Evolutionary conservation across 1,140 invertebrate genomes (phyloP), one percentile per base, ranked within the genome.

Genomic region (Aphelenchoides besseyi): DNA sequence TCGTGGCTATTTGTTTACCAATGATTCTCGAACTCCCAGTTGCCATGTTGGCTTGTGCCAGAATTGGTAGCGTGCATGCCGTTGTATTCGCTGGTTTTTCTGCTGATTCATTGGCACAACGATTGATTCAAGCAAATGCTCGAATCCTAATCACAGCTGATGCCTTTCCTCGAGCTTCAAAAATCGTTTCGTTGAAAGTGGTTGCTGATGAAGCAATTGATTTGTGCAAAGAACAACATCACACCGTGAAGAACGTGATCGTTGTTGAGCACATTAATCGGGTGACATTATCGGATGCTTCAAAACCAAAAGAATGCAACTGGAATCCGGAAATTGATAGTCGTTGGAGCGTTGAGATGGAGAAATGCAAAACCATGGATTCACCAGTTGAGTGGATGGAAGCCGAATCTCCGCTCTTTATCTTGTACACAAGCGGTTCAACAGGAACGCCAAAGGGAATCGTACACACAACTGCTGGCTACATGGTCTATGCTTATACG

Each of bases 371-470:
- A 48, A 23, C 23, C 41, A 64, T 70, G 35, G 76, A 79, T 18
- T 71, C 67, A 2, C 69, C 71, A 0, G 73, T 80, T n/a, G 92
- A 93, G 76, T 97, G 95, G 95, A 89, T 97, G 88, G 89, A 90
- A 54, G 91, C 93, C 26, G 94, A 98, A 85, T 93, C 97, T 87
- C 94, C 93, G 0, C 87, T 97, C 0, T 98, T 98, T 82, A 94
- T 98, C 89, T 87, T 98, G 1, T 98, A 97, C 85, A 98, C 95
- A 0, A 94, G 92, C 86, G 95, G 95, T 16, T 95, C 93, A 0
- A 97, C 95, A 1, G 95, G 95, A n/a, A 96, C 95, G 86, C 95
- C 95, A 0, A 98, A 98, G 86, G 95, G 95, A 53, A 93, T 98
- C 2, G 82, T 97, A 8, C 95, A 98, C 83, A 95, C 94, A 0